Base-by-base conservation (phyloP, 1,140 invertebrate genomes). In the Hetaerina americana region DNA sequence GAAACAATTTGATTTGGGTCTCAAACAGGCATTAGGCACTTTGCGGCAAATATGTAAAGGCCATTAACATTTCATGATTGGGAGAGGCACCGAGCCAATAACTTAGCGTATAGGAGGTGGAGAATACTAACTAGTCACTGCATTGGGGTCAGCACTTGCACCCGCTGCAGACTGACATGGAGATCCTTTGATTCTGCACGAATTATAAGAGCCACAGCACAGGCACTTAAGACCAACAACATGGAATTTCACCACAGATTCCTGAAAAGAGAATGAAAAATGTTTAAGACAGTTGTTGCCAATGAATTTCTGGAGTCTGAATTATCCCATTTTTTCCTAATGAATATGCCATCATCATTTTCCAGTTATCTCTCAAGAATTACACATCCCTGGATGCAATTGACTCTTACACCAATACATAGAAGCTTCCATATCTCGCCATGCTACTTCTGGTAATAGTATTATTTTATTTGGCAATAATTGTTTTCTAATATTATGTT, bases 151-250 rank as follows among this genome's bases (percentile, higher is more conserved):
- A 57, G 40, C 15, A n/a, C 40, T 57, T 57, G 40, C 15, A 57
- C 40, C 40, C 15, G 40, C 40, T 18, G 40, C 40, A 5, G 10
- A 57, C 40, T 57, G 40, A 57, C 40, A 57, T 1, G 40, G 71
- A 67, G 71, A 71, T 29, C 73, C 75, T 66, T 72, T 74, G n/a
- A 87, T 87, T 77, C 90, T 86, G 76, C 90, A 92, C 2, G 93
- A 94, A 78, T 95, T 95, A 77, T 94, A 95, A 5, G 90, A 92
- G 1, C 92, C 92, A 78, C 93, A 95, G 75, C 89, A 84, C 40
- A 84, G 80, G 81, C 93, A 95, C 79, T 94, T 95, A 40, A 93
- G 81, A 8, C 92, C 93, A 57, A 94, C 86, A 28, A 94, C 90
- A 78, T 95, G 92, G 79, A 93, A 94, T 77, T 88, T 88, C 25